Percentiles rank a stretch among this genome's conserved stretches.
phyloP scores from a whole-genome alignment of 2,797 vertebrate genomes.

The Buceros bicornis region DNA sequence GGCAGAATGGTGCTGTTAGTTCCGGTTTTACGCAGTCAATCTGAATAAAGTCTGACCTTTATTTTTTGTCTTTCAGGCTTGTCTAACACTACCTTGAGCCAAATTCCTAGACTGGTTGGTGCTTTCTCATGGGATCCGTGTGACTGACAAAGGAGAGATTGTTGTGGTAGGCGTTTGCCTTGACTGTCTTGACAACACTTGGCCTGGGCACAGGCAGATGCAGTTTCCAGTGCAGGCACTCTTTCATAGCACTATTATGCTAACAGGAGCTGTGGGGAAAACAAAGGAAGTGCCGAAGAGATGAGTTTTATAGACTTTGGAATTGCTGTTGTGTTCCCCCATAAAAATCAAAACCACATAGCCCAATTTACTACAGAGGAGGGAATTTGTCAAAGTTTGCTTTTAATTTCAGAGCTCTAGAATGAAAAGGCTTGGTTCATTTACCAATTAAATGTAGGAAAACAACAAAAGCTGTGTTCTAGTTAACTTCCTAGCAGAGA shows the following conservation, averaged over 20 bases:
- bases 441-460: not conserved
- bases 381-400: not conserved
- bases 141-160: slow-evolving; percentile 48
- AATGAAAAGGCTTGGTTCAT: not conserved
- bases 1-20: not conserved
- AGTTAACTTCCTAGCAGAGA: not conserved
- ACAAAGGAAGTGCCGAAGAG: not conserved
- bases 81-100: not conserved
- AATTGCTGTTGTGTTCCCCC: not conserved
- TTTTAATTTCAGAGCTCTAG: not conserved
- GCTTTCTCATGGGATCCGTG: slow-evolving; percentile 42
- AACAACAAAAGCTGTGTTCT: not conserved
- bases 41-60: slow-evolving; percentile 2
- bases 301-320: not conserved
- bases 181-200: slow-evolving; percentile 15
- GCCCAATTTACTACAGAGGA: not conserved
- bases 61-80: slow-evolving; percentile 30
- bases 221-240: not conserved
- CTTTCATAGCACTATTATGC: not conserved
- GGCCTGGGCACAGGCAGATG: not conserved
- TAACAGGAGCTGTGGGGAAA: not conserved
- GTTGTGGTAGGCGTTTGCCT: slow-evolving; percentile 50
- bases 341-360: not conserved
- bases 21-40: not conserved
- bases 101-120: slow-evolving; percentile 21